These are phyloP conservation scores for Sylvilagus bachmani DNA, from an alignment of 2,113 vertebrate species.

Conservation along the genomic window DNA sequence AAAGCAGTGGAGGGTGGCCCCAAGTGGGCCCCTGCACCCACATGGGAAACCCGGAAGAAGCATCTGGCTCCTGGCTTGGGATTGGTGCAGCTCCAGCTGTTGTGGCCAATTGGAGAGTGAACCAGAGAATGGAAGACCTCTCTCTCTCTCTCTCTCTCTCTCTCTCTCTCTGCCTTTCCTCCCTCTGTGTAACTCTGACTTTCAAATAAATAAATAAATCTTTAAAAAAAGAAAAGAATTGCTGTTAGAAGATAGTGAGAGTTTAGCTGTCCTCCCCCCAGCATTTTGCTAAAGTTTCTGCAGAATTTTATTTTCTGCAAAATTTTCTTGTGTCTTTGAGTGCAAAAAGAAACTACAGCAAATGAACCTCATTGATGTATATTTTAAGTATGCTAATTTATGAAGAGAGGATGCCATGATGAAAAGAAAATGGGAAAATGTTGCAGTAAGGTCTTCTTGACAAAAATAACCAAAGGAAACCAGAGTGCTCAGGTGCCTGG, in stretches of 20 bases:
- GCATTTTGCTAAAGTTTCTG: conserved; percentile 41
- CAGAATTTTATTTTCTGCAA: conserved; percentile 12
- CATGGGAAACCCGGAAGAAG: too few relatives aligned
- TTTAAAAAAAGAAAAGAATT: too few relatives aligned
- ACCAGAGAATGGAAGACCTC: too few relatives aligned
- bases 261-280: not conserved
- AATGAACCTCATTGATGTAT: conserved; percentile 9
- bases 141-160: too few relatives aligned
- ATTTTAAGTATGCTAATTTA: not conserved
- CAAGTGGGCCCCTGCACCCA: too few relatives aligned
- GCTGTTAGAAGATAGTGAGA: not conserved
- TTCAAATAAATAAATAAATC: too few relatives aligned
- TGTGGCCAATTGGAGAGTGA: too few relatives aligned
- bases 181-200: too few relatives aligned
- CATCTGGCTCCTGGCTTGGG: too few relatives aligned
- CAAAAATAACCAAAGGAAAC: not conserved
- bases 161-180: too few relatives aligned
- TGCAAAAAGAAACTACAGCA: not conserved
- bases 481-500: not conserved
- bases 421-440: conserved; percentile 39
- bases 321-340: conserved; percentile 9
- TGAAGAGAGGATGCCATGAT: conserved; percentile 12
- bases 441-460: conserved; percentile 28
- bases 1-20: too few relatives aligned
- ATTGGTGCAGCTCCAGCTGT: too few relatives aligned